Percentiles rank a stretch among this genome's conserved stretches.
Evolutionary conservation across 2,888 invertebrate genomes (phyloP).

Genomic region (Lysandra coridon): DNA sequence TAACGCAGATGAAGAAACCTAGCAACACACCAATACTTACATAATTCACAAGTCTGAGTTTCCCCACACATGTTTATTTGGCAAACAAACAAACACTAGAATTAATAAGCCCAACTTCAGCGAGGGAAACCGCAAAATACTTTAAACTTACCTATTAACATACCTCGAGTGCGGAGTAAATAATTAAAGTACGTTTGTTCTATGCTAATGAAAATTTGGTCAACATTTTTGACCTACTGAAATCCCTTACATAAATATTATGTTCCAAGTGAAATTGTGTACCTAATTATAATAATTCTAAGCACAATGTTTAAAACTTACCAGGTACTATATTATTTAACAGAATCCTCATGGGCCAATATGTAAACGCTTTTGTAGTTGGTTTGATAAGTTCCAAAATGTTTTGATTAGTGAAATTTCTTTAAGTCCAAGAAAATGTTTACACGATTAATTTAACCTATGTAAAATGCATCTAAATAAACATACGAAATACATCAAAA

Average conservation of each 20-base stretch:
- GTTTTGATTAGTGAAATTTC: neutral
- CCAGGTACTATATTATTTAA: neutral
- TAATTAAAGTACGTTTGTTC: constrained; percentile 15
- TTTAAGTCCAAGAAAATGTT: too few relatives aligned
- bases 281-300: neutral
- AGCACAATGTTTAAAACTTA: neutral
- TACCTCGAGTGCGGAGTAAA: neutral
- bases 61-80: constrained; percentile 20
- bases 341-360: too few relatives aligned
- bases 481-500: neutral
- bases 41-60: constrained; percentile 7
- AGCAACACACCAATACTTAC: constrained; percentile 12
- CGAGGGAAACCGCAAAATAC: constrained; percentile 12
- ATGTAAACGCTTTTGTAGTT: neutral
- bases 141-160: constrained; percentile 15
- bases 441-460: too few relatives aligned
- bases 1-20: neutral
- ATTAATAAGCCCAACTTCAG: constrained; percentile 20
- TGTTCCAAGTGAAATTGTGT: neutral
- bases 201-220: constrained; percentile 17
- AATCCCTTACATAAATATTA: neutral
- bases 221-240: neutral
- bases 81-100: constrained; percentile 23
- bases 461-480: too few relatives aligned
- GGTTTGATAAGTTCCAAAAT: neutral